Base-by-base conservation (phyloP, 1,140 invertebrate genomes). In the Parasteatoda tepidariorum region DNA sequence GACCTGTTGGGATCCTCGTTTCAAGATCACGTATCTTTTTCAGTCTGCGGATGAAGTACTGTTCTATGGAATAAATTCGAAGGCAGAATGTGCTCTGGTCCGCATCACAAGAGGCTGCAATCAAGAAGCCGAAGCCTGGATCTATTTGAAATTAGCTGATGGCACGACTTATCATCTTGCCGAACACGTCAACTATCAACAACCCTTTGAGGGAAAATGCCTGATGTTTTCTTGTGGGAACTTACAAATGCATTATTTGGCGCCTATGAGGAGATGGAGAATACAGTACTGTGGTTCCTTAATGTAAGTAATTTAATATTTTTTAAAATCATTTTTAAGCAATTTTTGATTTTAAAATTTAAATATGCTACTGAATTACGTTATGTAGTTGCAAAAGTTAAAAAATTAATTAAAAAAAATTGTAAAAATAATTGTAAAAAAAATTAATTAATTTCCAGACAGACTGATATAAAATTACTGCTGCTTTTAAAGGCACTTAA, bases 31-130 rank as follows among this genome's bases (percentile, higher is more conserved):
- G n/a, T n/a, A n/a, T 54, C 5, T 73, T 48, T 26, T 38, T 4
- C 11, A 71, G 73, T 22, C 18, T 18, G 66, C 33, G 2, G 82
- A 83, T 22, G 71, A 83, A 67, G 38, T 83, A 0, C 22, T 71
- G 18, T 66, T 66, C 28, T 83, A 83, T 26, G 82, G 82, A 3
- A 71, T 83, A 2, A 83, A 75, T 41, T 75, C 82, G 1, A 83
- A 74, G 22, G 34, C 41, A 6, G 82, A 83, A 75, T 55, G 70
- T 11, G n/a, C 75, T 1, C 11, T 83, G 0, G 71, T 75, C 0
- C 61, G 70, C 2, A 30, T 83, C 0, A 13, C 70, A 2, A 74
- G 82, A 24, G 18, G 13, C 0, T 9, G 6, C 22, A 38, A 83
- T 28, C 38, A 67, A 13, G 26, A 28, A 3, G 70, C 82, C 0